A percentile compares a stretch with the other conserved stretches of the same genome.
These are phyloP conservation scores for Mycteria americana DNA, from an alignment of 2,797 vertebrate genomes.

Conservation along the genomic window DNA sequence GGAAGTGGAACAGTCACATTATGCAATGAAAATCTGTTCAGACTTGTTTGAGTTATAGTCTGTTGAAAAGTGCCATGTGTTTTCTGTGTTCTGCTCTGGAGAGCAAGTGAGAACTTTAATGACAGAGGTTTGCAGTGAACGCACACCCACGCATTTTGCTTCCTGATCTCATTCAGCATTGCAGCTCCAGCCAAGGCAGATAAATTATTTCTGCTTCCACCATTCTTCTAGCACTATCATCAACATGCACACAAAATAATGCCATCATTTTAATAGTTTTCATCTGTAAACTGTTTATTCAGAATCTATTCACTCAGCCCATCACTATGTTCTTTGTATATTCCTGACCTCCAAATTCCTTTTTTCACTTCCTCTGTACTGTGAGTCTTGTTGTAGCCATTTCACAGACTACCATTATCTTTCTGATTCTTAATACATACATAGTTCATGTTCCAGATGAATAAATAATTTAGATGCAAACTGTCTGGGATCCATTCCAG, in stretches of 20 bases:
- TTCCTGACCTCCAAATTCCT: background rate
- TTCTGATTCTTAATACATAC: background rate
- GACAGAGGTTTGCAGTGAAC: background rate
- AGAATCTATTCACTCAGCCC: background rate
- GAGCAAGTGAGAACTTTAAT: background rate
- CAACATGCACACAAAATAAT: background rate
- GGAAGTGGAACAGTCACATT: background rate
- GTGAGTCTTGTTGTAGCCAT: background rate
- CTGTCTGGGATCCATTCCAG: constrained; percentile 17
- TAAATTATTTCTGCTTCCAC: background rate
- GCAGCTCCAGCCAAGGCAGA: background rate
- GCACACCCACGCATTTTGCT: background rate
- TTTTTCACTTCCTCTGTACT: background rate
- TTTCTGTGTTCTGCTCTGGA: background rate
- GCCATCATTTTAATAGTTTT: background rate
- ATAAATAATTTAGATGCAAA: constrained; percentile 27
- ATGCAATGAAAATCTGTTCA: background rate
- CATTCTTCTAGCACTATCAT: background rate
- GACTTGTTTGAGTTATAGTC: background rate
- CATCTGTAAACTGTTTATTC: background rate
- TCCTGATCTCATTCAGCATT: background rate
- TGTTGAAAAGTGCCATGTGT: background rate
- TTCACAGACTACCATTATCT: background rate
- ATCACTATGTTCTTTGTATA: background rate
- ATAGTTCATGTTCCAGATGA: constrained; percentile 12